Percentiles rank a stretch among this genome's conserved stretches.
Evolutionary conservation across 2,888 invertebrate genomes (phyloP).

Genomic region (Pyrrhia umbra): DNA sequence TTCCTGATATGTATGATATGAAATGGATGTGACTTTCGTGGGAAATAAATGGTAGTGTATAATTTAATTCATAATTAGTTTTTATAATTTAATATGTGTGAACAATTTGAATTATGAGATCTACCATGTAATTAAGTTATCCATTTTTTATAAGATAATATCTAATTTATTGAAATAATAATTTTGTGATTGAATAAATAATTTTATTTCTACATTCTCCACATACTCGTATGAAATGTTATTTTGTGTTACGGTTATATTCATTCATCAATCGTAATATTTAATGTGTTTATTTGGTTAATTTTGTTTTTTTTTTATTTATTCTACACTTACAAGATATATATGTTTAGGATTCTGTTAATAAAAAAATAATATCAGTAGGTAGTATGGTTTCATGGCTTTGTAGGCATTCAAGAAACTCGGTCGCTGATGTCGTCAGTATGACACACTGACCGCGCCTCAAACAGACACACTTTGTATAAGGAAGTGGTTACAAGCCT

Average conservation of each 20-base stretch:
- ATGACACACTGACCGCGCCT: constrained; percentile 64
- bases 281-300: background rate
- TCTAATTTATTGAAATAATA: background rate
- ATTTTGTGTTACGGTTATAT: background rate
- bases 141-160: background rate
- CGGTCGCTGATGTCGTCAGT: constrained; percentile 41
- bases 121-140: background rate
- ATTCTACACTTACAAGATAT: constrained; percentile 3
- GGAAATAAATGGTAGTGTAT: background rate
- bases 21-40: constrained; percentile 13
- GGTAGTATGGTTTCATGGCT: constrained; percentile 5
- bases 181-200: background rate
- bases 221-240: background rate
- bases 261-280: background rate
- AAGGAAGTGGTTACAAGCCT: too few species aligned
- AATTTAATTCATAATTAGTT: background rate
- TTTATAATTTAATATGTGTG: background rate
- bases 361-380: constrained; percentile 29
- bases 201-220: background rate
- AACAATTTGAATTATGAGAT: background rate
- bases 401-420: constrained; percentile 15
- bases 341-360: constrained; percentile 7
- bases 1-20: background rate
- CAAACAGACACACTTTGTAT: constrained; percentile 37
- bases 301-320: background rate